These are phyloP conservation scores for Phalacrocorax aristotelis DNA, from an alignment of 2,113 vertebrate species.

Conservation along the genomic window DNA sequence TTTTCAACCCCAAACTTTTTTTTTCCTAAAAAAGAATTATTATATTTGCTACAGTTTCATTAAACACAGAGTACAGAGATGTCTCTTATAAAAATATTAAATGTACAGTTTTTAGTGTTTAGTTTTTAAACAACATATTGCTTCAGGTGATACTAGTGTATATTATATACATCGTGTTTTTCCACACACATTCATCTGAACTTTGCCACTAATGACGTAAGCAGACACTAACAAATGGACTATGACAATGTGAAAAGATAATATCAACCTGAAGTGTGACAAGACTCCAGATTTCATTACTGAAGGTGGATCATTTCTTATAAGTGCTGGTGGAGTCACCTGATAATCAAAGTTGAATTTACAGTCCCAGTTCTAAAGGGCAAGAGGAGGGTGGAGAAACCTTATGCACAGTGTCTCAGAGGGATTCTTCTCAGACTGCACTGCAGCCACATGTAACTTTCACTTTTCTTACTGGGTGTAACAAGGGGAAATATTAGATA, in stretches of 20 bases:
- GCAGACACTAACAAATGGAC: neutral
- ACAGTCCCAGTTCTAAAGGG: neutral
- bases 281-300: neutral
- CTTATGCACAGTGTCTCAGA: neutral
- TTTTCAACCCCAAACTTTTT: neutral
- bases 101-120: neutral
- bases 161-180: neutral
- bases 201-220: neutral
- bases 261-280: neutral
- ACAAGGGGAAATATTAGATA: neutral
- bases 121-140: neutral
- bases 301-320: neutral
- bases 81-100: neutral
- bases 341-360: neutral
- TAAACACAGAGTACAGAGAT: neutral
- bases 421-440: neutral
- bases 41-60: neutral
- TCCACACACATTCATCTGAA: neutral
- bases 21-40: neutral
- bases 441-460: neutral
- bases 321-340: neutral
- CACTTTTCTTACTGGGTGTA: neutral
- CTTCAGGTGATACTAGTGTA: neutral
- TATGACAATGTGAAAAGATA: neutral
- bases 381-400: neutral